Evolutionary conservation across 2,797 vertebrate species (phyloP), one percentile per base, ranked within the genome.

Genomic region (Hoplostethus atlanticus): DNA sequence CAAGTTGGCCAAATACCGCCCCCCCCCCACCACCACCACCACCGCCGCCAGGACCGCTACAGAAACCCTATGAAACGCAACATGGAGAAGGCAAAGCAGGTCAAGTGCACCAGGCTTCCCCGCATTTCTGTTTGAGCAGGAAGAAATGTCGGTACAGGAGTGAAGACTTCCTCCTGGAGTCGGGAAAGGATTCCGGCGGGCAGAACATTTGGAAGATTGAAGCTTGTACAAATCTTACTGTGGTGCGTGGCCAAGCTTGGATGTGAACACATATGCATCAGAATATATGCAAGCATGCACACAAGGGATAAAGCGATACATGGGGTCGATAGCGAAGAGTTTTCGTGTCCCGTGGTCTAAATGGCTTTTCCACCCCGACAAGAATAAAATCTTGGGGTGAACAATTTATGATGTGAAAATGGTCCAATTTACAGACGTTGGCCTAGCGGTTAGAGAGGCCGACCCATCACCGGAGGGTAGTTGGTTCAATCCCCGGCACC

Each of bases 1-100:
- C 74, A 84, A 60, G 68, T 73, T 87, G 61, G 71, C 52, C 74
- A 85, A 82, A 81, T 68, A 78, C 21, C 31, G 51, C 52, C 50
- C 15, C 52, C 68, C 57, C 21, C 21, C 21, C 1, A 21, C 21
- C 21, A 21, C 21, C 21, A 21, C 21, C 21, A 21, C 21, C 21
- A 21, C 21, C 1, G 21, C n/a, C n/a, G 57, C 52, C 56, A 57
- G 71, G 10, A 50, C 46, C 1, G 2, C 42, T 1, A 52, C 21
- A 59, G 15, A 73, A 55, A 48, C 17, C 56, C 56, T 36, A 2
- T 68, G 67, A 76, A 75, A 54, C 50, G 16, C 34, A 40, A 21
- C 47, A 57, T 1, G 62, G 55, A 40, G 47, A 52, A 53, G 5
- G 51, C 21, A 69, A 55, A 42, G 5, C 17, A n/a, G 54, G 72